A percentile compares a stretch with the other conserved stretches of the same genome.
phyloP scores from a whole-genome alignment of 2,113 vertebrate genomes.

The Dissostichus mawsoni region DNA sequence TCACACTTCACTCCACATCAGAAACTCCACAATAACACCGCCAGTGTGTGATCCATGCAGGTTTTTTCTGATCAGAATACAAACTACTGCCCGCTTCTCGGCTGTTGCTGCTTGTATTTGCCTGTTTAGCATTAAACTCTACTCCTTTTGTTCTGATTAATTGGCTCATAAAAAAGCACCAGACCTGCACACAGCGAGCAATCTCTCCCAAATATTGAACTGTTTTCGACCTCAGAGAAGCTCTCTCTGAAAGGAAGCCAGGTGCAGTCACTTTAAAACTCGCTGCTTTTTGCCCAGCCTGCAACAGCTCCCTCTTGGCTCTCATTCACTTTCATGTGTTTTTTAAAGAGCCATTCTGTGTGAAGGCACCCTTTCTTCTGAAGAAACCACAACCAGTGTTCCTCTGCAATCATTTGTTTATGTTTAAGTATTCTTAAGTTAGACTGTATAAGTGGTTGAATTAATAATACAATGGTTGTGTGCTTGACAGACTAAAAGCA shows the following conservation, averaged over 20 bases:
- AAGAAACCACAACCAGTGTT: background rate
- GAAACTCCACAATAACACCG: constrained; percentile 3
- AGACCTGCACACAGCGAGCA: constrained; percentile 13
- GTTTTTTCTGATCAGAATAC: constrained; percentile 30
- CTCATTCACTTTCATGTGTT: constrained; percentile 30
- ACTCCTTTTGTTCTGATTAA: constrained; percentile 21
- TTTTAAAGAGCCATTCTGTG: constrained; percentile 24
- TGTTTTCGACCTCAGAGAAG: constrained; percentile 23
- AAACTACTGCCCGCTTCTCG: background rate
- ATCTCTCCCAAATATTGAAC: constrained; percentile 10
- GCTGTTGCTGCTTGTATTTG: constrained; percentile 22
- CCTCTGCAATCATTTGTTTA: constrained; percentile 6
- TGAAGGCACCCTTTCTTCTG: background rate
- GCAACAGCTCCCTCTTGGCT: constrained; percentile 23
- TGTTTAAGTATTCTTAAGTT: constrained; percentile 11
- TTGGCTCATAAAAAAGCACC: constrained; percentile 16
- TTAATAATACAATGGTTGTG: background rate
- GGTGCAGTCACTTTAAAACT: constrained; percentile 50
- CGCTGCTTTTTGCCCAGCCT: constrained; percentile 32
- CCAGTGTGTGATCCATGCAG: constrained; percentile 10
- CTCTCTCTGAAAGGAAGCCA: constrained; percentile 43
- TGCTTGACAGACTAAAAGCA: background rate
- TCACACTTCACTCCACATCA: constrained; percentile 19
- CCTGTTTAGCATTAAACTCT: constrained; percentile 24
- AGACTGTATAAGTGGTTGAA: background rate